Conservation (phyloP, 1,140 invertebrate genomes). For the Drosophila biarmipes region DNA sequence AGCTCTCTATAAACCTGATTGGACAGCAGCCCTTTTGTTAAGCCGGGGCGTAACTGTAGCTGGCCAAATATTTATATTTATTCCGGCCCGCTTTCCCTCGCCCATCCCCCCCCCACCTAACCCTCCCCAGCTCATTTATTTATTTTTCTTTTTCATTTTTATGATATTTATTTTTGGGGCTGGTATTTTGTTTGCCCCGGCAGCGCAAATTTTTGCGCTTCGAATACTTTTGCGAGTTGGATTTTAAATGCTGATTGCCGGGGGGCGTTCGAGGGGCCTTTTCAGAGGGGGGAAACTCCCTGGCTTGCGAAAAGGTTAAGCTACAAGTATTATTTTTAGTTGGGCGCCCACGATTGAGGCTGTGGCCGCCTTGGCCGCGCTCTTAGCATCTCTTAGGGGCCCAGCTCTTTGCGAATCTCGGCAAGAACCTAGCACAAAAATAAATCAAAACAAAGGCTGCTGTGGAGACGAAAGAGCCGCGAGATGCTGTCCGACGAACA, state of each 20-base stretch:
- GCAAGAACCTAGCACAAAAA: slow-evolving; percentile 74
- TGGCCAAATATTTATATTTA: slow-evolving; percentile 77
- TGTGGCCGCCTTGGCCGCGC: not conserved
- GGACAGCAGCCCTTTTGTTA: slow-evolving; percentile 66
- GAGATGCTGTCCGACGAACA: slow-evolving; percentile 32
- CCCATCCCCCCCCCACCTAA: not conserved
- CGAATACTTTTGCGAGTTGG: slow-evolving; percentile 46
- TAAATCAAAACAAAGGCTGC: slow-evolving; percentile 71
- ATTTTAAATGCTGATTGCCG: slow-evolving; percentile 32
- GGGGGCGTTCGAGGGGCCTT: not conserved
- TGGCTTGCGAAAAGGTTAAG: slow-evolving; percentile 37
- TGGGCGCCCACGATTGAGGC: slow-evolving; percentile 14
- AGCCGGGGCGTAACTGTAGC: slow-evolving; percentile 67
- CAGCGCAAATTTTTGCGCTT: slow-evolving; percentile 56
- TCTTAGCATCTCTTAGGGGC: slow-evolving; percentile 57
- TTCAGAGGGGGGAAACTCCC: not conserved
- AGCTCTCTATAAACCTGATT: slow-evolving; percentile 49
- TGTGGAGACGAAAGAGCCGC: not conserved
- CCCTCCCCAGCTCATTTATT: slow-evolving; percentile 58
- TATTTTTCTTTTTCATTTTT: slow-evolving; percentile 79
- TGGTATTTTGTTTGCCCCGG: slow-evolving; percentile 50
- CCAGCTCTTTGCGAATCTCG: slow-evolving; percentile 66
- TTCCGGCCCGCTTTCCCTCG: slow-evolving; percentile 8
- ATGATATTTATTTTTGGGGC: slow-evolving; percentile 69
- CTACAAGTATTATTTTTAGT: slow-evolving; percentile 56